Base-by-base conservation (phyloP, 2,888 invertebrate genomes). In the Galerucella nymphaeae region DNA sequence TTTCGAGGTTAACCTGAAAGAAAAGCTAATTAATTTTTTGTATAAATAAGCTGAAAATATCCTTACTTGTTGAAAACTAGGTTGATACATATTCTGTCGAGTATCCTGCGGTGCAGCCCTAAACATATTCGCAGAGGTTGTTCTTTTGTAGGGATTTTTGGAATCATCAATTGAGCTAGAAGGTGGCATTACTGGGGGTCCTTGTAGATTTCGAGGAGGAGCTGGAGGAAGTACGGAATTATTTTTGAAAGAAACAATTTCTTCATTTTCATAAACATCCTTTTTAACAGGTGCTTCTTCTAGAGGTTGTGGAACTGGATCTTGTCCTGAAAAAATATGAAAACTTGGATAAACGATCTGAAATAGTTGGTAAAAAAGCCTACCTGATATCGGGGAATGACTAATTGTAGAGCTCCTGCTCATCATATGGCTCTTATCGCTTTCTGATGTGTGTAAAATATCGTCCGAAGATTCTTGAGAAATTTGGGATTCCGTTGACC, bases 401-500 rank as follows among this genome's bases (percentile, higher is more conserved):
- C 86, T 86, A 38, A 86, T 83, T 1, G 86, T 86, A 4, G 87
- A 86, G 71, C 86, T 86, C 76, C 90, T 87, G 3, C 90, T 90
- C 74, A 89, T 88, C 81, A 89, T 89, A 78, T 89, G 89, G 86
- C 90, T 90, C 82, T 90, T 90, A 61, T 90, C 90, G 70, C 90
- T 90, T 81, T 91, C 91, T 11, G 90, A 90, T 13, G 90, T 90
- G 64, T 90, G 90, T 53, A 89, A 86, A 23, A 89, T 87, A 45
- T 90, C 90, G 79, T 91, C 91, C 75, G 91, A 91, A 2, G 91
- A 91, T 79, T 91, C 91, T 82, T 91, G 90, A 11, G 91, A 91
- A 85, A 90, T 88, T 83, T 91, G 91, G 48, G 91, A 91, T 82
- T 91, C 91, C 69, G 90, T 90, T 6, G 91, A 91, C 91, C 91